Evolutionary conservation across 2,888 invertebrate species (phyloP).

Genomic region (Ichneumoninae sp.): DNA sequence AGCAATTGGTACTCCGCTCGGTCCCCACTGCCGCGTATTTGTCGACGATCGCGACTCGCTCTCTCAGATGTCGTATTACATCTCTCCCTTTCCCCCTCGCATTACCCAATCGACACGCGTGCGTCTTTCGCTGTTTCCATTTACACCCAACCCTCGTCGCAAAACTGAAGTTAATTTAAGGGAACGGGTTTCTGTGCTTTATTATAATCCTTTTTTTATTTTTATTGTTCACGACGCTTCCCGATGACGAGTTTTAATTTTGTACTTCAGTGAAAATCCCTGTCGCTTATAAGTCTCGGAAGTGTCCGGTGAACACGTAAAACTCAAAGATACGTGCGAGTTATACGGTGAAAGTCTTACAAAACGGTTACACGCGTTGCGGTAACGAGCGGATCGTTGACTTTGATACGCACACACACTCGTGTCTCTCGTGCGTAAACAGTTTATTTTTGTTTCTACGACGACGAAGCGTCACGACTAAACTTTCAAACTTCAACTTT

Average conservation of each 20-base stretch:
- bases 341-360: constrained; percentile 59
- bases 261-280: constrained; percentile 54
- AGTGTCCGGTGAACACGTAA: constrained; percentile 25
- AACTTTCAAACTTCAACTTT: neutral
- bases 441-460: constrained; percentile 3
- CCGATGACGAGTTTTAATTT: constrained; percentile 34
- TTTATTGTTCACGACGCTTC: constrained; percentile 7
- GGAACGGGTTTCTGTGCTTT: neutral
- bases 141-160: neutral
- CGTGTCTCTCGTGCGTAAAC: constrained; percentile 7
- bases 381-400: constrained; percentile 42
- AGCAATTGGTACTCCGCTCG: constrained; percentile 1
- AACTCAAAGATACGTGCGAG: constrained; percentile 27
- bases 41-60: constrained; percentile 9
- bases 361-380: constrained; percentile 30
- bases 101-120: neutral
- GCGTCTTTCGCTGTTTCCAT: neutral
- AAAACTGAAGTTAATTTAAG: constrained; percentile 18
- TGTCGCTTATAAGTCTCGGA: constrained; percentile 43
- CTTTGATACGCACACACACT: constrained; percentile 19
- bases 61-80: neutral
- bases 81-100: neutral
- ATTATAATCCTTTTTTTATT: neutral
- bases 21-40: neutral
- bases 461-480: constrained; percentile 49